A percentile compares a stretch with the other conserved stretches of the same genome.
phyloP scores from a whole-genome alignment of 2,113 vertebrate genomes.

The Semnornis frantzii region DNA sequence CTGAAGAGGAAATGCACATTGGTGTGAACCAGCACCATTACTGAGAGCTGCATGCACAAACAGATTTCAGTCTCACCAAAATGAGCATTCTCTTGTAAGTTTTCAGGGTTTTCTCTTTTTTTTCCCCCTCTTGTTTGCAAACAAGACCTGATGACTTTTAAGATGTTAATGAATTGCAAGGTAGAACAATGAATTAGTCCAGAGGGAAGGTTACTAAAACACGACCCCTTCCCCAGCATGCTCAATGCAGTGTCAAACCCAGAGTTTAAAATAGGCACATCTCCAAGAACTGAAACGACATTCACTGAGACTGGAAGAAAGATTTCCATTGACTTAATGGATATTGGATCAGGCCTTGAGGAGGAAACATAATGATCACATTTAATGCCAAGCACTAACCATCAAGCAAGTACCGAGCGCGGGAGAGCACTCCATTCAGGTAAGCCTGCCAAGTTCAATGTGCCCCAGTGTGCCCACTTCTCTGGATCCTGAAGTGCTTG shows the following conservation, averaged over 20 bases:
- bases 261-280: neutral
- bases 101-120: neutral
- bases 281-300: neutral
- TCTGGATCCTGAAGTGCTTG: slow-evolving; percentile 28
- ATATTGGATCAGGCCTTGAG: neutral
- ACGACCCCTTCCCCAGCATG: neutral
- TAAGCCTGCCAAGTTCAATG: slow-evolving; percentile 41
- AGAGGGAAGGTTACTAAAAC: neutral
- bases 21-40: neutral
- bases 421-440: neutral
- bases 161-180: neutral
- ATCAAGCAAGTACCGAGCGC: neutral
- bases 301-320: neutral
- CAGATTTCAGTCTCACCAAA: neutral
- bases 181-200: neutral
- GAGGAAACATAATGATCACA: neutral
- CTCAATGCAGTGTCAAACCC: neutral
- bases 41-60: neutral
- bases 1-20: neutral
- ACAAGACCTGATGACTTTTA: neutral
- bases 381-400: neutral
- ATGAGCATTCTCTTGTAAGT: neutral
- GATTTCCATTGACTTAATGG: neutral
- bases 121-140: neutral
- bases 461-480: neutral